These are phyloP conservation scores for Pangasianodon gigas DNA, from an alignment of 2,113 vertebrate species.

Conservation along the genomic window DNA sequence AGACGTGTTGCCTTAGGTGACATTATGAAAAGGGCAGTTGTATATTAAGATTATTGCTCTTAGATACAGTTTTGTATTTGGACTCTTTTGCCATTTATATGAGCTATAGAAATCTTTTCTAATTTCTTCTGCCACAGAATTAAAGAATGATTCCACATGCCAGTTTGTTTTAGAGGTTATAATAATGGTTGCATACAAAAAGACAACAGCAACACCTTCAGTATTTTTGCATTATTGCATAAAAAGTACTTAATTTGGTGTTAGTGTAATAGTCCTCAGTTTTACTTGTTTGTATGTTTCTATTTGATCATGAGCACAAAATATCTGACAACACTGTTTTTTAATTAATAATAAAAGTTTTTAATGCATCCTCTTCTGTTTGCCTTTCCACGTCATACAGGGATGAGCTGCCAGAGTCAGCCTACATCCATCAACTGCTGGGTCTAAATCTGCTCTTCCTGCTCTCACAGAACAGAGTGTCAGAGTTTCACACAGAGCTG, in stretches of 20 bases:
- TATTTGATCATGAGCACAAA: background rate
- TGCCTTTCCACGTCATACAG: constrained; percentile 61
- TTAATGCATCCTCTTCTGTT: background rate
- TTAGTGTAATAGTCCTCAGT: background rate
- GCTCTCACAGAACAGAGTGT: constrained; percentile 93
- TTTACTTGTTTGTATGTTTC: background rate
- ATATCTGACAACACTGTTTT: background rate
- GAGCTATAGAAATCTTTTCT: background rate
- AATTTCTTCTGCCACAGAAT: background rate
- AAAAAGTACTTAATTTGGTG: background rate
- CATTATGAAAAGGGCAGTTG: background rate
- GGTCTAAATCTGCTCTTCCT: constrained; percentile 93
- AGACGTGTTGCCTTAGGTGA: background rate
- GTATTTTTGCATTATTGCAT: background rate
- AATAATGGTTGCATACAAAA: background rate
- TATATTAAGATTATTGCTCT: background rate
- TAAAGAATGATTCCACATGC: background rate
- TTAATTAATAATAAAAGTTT: background rate
- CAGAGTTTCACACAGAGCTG: constrained; percentile 95
- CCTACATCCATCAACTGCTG: constrained; percentile 89
- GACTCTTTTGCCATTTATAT: background rate
- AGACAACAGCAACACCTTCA: background rate
- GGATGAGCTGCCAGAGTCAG: constrained; percentile 86
- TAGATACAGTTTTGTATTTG: background rate
- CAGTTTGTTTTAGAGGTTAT: background rate